Evolutionary conservation across 2,888 invertebrate genomes (phyloP), one percentile per base, ranked within the genome.

Genomic region (Pedicia rivosa): DNA sequence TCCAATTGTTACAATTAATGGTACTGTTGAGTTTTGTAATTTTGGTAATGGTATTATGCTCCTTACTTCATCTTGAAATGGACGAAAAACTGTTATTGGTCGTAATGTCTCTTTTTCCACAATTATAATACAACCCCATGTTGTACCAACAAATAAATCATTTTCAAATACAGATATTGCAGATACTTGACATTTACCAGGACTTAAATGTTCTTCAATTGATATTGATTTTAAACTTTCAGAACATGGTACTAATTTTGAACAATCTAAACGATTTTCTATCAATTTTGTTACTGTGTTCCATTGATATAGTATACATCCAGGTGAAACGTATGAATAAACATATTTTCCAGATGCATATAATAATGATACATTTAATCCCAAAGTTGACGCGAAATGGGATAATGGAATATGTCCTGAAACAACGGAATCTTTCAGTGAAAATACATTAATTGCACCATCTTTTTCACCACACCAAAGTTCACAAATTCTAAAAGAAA

Each of bases 41-140:
- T 54, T 62, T 54, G 50, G 59, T 44, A 55, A 56, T 16, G 51
- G 43, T 41, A 40, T 44, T 35, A 39, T 46, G 13, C 29, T 42
- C 33, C 29, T 24, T 9, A 30, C 37, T 58, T 87, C 80, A 48
- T 80, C 80, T 57, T 88, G 83, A 52, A 84, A 87, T 0, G 91
- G 88, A 26, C 91, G 68, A 65, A 91, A 91, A n/a, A 92, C 81
- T 4, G 88, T 87, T 40, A 91, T 76, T 0, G 94, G 92, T 3
- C 84, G 65, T 47, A 94, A 67, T 0, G 79, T 72, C 39, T 68
- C 65, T 13, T 78, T 72, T 55, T 91, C 90, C 0, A 88, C 86
- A 5, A 94, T 81, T 36, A 95, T 80, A 31, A 97, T 64, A 56
- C 91, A 90, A 16, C 97, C 97, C 81, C 88, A 86, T 6, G 88